phyloP scores from a whole-genome alignment of 2,797 vertebrate species.

The Alfaro cultratus region DNA sequence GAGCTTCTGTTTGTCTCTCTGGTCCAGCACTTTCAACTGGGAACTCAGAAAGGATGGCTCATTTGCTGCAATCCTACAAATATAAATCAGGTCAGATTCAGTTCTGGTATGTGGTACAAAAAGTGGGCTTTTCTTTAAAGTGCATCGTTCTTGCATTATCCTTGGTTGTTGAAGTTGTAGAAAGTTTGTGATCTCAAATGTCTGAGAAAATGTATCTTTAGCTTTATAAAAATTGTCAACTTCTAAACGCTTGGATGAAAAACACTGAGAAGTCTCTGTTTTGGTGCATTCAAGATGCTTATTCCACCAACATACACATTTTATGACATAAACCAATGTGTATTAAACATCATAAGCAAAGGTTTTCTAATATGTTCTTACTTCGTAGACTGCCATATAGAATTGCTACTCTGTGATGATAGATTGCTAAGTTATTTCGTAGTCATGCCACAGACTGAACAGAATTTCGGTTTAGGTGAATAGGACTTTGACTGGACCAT shows the following conservation, averaged over 20 bases:
- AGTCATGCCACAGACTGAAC: not conserved
- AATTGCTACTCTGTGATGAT: not conserved
- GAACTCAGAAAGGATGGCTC: slow-evolving; percentile 93
- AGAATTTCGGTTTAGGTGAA: not conserved
- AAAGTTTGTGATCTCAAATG: not conserved
- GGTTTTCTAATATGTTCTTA: too few relatives aligned
- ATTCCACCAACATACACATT: too few relatives aligned
- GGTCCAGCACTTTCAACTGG: slow-evolving; percentile 93
- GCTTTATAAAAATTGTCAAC: not conserved
- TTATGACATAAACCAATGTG: too few relatives aligned
- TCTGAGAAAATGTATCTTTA: not conserved
- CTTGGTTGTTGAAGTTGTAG: not conserved
- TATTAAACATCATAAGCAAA: too few relatives aligned
- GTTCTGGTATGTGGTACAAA: not conserved
- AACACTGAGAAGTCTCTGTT: not conserved
- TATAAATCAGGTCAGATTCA: slow-evolving; percentile 12
- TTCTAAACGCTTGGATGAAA: not conserved
- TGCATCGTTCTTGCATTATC: not conserved
- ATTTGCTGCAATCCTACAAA: slow-evolving; percentile 93
- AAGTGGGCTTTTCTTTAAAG: slow-evolving; percentile 6
- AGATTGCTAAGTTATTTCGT: not conserved
- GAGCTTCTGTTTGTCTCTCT: slow-evolving; percentile 97
- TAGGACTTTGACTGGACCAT: not conserved
- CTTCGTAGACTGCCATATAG: not conserved
- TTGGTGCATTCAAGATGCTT: not conserved